These are phyloP conservation scores for Sinotaia quadrata DNA, from an alignment of 2,888 invertebrate genomes.

Conservation along the genomic window DNA sequence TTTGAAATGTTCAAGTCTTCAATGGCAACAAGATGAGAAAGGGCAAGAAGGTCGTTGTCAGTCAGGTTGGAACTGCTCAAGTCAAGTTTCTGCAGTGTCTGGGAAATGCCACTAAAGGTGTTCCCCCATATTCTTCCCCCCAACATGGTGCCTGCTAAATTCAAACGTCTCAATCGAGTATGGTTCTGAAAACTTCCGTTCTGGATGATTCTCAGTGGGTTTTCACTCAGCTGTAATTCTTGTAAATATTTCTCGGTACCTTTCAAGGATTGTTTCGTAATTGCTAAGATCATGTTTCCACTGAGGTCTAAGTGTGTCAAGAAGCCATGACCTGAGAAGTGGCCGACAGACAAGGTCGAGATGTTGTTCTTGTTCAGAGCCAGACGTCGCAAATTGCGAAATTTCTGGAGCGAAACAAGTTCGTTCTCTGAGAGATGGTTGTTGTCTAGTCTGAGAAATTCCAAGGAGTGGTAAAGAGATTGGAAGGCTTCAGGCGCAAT, in stretches of 20 bases:
- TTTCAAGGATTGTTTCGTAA: constrained; percentile 22
- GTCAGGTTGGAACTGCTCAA: constrained; percentile 27
- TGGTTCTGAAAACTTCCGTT: constrained; percentile 27
- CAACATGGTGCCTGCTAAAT: constrained; percentile 27
- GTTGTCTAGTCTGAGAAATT: constrained; percentile 31
- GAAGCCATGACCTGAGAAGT: constrained; percentile 22
- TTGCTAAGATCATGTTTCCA: constrained; percentile 28
- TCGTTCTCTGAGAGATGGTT: constrained; percentile 31
- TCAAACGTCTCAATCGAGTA: constrained; percentile 19
- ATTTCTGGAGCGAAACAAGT: constrained; percentile 26
- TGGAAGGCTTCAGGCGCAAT: constrained; percentile 33
- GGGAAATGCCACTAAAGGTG: constrained; percentile 30
- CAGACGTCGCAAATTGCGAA: constrained; percentile 35
- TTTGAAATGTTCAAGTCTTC: constrained; percentile 33
- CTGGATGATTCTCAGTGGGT: constrained; percentile 28
- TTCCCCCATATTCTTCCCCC: constrained; percentile 13
- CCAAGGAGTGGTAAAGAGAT: constrained; percentile 29
- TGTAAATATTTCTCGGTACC: constrained; percentile 35
- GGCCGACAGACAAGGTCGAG: constrained; percentile 6
- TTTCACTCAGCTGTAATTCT: constrained; percentile 31
- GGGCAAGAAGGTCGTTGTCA: constrained; percentile 16
- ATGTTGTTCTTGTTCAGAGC: constrained; percentile 33
- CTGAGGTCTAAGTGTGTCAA: constrained; percentile 29
- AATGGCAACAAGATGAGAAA: constrained; percentile 24
- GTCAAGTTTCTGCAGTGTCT: constrained; percentile 32